Evolutionary conservation across 2,113 vertebrate species (phyloP), one percentile per base, ranked within the genome.

Genomic region (Apistogramma diplotaenia): DNA sequence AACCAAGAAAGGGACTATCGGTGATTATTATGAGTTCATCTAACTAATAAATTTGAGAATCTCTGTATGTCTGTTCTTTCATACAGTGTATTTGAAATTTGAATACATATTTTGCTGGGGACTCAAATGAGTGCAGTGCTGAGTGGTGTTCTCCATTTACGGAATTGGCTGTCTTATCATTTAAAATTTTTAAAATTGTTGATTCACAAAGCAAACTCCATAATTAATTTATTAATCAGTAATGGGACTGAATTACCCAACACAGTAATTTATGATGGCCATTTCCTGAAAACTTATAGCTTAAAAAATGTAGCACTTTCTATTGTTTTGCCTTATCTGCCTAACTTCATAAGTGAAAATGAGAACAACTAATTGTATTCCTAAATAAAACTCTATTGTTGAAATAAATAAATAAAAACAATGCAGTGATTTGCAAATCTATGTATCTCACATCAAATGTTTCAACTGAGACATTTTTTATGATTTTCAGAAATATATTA

Each of bases 1-100:
- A 58, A 74, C 67, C 37, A 72, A 76, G 70, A 46, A 33, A 54
- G 6, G 72, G 23, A 58, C 72, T 78, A 73, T 89, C 72, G 40
- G 55, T n/a, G n/a, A n/a, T n/a, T n/a, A 54, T 46, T 76, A 56
- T 33, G 40, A 10, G 12, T 79, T n/a, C 23, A 29, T 70, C 46
- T 70, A 49, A 49, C 62, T 49, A 70, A 49, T 70, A 19, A 5
- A 70, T 70, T 29, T 70, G 23, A 7, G 62, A 49, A 70, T 12
- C 16, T 49, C 9, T 49, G 3, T 1, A 1, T 49, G 25, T 12
- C 62, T 49, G 46, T 49, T 70, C 16, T 70, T 49, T 70, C 62
- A 70, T 49, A 40, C 62, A 49, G 3, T 70, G 15, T 29, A 29
- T 40, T 70, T 70, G 9, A 70, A 46, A 70, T 49, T 70, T 49